Conservation (phyloP, 2,113 vertebrate genomes). For the Panthera tigris region DNA sequence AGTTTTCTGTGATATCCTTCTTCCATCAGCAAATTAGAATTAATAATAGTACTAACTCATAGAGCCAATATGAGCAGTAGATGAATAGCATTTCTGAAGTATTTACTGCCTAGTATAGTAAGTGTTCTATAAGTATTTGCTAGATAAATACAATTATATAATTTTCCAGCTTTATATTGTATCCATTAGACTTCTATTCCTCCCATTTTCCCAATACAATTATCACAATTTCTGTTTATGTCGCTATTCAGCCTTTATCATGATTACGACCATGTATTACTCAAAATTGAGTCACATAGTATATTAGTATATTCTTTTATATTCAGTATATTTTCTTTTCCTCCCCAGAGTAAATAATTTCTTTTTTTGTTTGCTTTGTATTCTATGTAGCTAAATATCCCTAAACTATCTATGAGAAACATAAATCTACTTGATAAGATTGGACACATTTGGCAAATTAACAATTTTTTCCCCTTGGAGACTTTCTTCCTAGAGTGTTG, state of each 20-base stretch:
- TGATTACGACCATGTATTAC: background rate
- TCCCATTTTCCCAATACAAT: background rate
- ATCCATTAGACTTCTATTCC: background rate
- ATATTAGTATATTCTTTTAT: background rate
- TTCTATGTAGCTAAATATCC: conserved; percentile 1
- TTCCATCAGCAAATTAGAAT: background rate
- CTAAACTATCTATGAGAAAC: background rate
- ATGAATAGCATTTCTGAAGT: background rate
- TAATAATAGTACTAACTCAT: background rate
- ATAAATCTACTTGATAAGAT: background rate
- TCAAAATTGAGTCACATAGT: background rate
- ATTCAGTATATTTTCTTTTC: background rate
- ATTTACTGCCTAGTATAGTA: background rate
- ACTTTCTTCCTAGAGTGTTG: background rate
- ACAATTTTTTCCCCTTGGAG: background rate
- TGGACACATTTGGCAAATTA: background rate
- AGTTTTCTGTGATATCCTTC: background rate
- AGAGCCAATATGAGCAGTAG: background rate
- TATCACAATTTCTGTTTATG: background rate
- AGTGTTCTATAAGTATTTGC: background rate
- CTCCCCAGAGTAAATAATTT: background rate
- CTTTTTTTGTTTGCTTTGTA: background rate
- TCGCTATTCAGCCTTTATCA: background rate
- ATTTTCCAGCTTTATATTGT: background rate
- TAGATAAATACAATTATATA: background rate